phyloP scores from a whole-genome alignment of 2,888 invertebrate species.

The Agriotes lineatus region DNA sequence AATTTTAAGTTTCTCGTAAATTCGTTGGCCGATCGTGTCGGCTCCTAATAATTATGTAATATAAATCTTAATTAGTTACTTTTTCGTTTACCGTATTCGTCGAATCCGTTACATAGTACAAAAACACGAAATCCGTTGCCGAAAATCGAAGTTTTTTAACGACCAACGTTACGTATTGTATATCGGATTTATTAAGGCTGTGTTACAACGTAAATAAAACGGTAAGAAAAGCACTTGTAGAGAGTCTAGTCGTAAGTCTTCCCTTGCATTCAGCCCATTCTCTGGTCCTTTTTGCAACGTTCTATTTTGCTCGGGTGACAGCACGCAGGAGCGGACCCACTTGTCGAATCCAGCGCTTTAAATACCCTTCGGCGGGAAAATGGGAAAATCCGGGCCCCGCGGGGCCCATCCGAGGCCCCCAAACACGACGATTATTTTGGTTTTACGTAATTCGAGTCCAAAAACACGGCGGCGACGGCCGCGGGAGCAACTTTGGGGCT shows the following conservation, averaged over 20 bases:
- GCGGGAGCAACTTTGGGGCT: background rate
- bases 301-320: constrained; percentile 29
- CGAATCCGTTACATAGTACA: constrained; percentile 64
- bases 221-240: constrained; percentile 45
- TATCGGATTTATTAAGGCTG: constrained; percentile 58
- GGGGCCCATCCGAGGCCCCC: background rate
- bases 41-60: constrained; percentile 65
- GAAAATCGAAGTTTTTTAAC: constrained; percentile 62
- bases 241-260: background rate
- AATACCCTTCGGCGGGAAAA: constrained; percentile 44
- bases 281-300: constrained; percentile 30
- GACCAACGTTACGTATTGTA: constrained; percentile 57
- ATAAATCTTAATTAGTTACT: constrained; percentile 60
- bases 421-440: constrained; percentile 4
- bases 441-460: constrained; percentile 22
- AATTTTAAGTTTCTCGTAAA: constrained; percentile 64
- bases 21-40: constrained; percentile 63
- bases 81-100: constrained; percentile 62
- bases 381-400: constrained; percentile 33
- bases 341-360: constrained; percentile 42
- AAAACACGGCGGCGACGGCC: background rate
- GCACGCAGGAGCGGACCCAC: constrained; percentile 45
- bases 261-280: background rate
- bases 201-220: constrained; percentile 57
- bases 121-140: constrained; percentile 64